These are phyloP conservation scores for Halisarca cf. caerulea DNA, from an alignment of 37 sponge, comb jelly and placozoan genomes.

Conservation along the genomic window DNA sequence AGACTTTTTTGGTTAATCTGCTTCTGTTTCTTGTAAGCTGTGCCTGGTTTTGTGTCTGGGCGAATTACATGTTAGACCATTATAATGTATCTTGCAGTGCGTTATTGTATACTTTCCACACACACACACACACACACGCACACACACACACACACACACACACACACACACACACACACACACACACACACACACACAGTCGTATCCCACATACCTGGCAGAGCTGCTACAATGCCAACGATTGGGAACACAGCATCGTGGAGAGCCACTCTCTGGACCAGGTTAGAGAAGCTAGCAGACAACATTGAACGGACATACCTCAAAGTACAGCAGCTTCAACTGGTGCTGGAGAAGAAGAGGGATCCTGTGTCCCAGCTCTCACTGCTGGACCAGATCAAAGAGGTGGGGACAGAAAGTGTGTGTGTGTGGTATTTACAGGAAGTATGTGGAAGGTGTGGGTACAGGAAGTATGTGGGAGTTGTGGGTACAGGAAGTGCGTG, in stretches of 20 bases:
- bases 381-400: conserved; percentile 65
- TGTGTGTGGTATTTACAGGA: background rate
- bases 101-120: background rate
- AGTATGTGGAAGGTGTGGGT: background rate
- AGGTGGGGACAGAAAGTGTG: conserved; percentile 41
- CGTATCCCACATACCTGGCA: conserved; percentile 26
- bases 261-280: conserved; percentile 92
- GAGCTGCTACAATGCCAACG: conserved; percentile 44
- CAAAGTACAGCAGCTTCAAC: conserved; percentile 69
- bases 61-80: too few relatives aligned
- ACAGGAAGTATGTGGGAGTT: too few relatives aligned
- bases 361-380: conserved; percentile 78
- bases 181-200: conserved; percentile 45
- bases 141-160: conserved; percentile 47
- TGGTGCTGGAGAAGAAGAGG: conserved; percentile 83
- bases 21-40: too few relatives aligned
- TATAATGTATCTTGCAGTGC: background rate
- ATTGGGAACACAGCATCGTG: conserved; percentile 72
- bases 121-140: conserved; percentile 45
- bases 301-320: conserved; percentile 32
- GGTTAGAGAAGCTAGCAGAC: conserved; percentile 80
- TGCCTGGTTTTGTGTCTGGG: too few relatives aligned
- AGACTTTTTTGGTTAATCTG: too few relatives aligned
- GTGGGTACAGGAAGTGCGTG: too few relatives aligned
- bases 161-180: conserved; percentile 43